Percentiles rank a stretch among this genome's conserved stretches.
These are phyloP conservation scores for Drosophila ohnishii DNA, from an alignment of 1,140 invertebrate genomes.

Conservation along the genomic window DNA sequence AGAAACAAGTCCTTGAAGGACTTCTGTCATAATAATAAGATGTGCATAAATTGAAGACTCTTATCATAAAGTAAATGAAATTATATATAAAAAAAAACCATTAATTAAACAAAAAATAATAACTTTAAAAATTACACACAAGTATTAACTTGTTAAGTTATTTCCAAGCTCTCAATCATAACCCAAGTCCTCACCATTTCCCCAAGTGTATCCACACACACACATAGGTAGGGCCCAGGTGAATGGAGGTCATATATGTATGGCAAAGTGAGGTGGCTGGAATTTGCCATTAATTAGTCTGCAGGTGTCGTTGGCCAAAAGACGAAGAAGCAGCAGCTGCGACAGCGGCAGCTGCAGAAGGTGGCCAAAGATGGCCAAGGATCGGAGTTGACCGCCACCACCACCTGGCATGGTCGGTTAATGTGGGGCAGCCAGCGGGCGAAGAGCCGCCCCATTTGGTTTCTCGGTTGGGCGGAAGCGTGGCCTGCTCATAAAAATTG, in stretches of 20 bases:
- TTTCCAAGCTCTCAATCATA: no score
- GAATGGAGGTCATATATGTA: conserved; percentile 17
- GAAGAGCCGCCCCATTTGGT: background rate
- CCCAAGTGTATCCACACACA: conserved; percentile 1
- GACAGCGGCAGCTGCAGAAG: background rate
- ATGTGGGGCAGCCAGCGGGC: conserved; percentile 18
- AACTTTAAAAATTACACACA: background rate
- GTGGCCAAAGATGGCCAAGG: conserved; percentile 35
- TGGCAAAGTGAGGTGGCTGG: conserved; percentile 30
- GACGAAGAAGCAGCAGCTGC: conserved; percentile 11
- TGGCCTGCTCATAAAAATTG: conserved; percentile 71
- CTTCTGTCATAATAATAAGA: no score
- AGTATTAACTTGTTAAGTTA: background rate
- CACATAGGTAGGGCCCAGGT: background rate
- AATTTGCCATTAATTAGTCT: conserved; percentile 75
- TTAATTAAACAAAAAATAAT: no score
- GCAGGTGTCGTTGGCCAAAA: conserved; percentile 55
- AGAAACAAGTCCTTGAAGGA: background rate
- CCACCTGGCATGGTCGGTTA: conserved; percentile 8
- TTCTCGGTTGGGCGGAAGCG: conserved; percentile 21
- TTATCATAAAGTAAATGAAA: no score
- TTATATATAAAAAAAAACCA: no score
- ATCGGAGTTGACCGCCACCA: conserved; percentile 31
- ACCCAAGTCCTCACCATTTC: background rate
- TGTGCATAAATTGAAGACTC: no score